A percentile compares a stretch with the other conserved stretches of the same genome.
Conservation (phyloP, 2,113 vertebrate species). For the Melospiza georgiana region DNA sequence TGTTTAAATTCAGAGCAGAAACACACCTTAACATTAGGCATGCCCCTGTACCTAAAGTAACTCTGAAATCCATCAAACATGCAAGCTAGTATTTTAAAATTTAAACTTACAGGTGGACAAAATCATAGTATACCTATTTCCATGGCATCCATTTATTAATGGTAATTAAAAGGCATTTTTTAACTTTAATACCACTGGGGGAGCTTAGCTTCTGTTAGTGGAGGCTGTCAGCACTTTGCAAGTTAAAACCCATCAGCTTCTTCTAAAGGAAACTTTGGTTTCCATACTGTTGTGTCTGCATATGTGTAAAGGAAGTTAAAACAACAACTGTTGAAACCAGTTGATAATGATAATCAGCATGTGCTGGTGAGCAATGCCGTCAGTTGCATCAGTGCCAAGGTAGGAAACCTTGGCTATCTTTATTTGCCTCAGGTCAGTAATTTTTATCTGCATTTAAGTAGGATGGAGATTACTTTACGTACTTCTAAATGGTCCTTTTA, state of each 20-base stretch:
- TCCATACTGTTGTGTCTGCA: neutral
- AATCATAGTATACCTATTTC: neutral
- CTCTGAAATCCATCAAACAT: neutral
- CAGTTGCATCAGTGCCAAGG: neutral
- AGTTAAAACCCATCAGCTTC: neutral
- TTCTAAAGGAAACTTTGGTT: neutral
- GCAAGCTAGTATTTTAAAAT: neutral
- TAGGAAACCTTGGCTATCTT: neutral
- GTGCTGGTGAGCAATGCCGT: neutral
- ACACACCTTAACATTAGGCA: neutral
- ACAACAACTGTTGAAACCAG: neutral
- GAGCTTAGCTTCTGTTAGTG: neutral
- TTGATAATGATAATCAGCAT: neutral
- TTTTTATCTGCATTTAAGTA: neutral
- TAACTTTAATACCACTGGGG: neutral
- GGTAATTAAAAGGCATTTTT: neutral
- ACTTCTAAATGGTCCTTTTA: slow-evolving; percentile 26
- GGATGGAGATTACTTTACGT: slow-evolving; percentile 14
- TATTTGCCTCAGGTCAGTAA: neutral
- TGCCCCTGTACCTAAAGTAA: neutral
- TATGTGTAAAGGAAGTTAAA: neutral
- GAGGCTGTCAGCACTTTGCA: neutral
- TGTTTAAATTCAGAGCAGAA: neutral
- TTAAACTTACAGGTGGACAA: neutral
- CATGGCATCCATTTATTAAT: neutral